A percentile compares a stretch with the other conserved stretches of the same genome.
Evolutionary conservation across 2,797 vertebrate species (phyloP).

Genomic region (Threskiornis aethiopicus): DNA sequence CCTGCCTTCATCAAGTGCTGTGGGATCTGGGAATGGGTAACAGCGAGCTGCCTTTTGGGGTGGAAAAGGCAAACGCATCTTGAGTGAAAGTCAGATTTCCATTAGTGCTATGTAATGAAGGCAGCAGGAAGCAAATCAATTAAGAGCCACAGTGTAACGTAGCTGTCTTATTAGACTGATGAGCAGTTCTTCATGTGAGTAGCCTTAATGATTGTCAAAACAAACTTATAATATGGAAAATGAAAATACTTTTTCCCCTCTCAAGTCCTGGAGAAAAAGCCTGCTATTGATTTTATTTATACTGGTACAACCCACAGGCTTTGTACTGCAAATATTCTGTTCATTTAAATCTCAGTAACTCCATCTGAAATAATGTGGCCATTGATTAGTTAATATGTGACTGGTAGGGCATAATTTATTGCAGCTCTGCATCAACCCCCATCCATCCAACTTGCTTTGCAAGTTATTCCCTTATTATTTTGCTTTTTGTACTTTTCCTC

Average conservation of each 20-base stretch:
- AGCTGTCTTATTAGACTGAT: slow-evolving; percentile 43
- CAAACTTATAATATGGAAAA: slow-evolving; percentile 53
- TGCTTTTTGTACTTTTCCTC: not conserved
- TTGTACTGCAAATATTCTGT: slow-evolving; percentile 8
- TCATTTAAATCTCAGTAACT: slow-evolving; percentile 13
- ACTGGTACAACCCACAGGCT: not conserved
- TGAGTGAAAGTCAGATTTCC: slow-evolving; percentile 45
- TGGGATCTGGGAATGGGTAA: not conserved
- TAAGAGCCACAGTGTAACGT: slow-evolving; percentile 35
- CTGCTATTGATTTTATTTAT: slow-evolving; percentile 16
- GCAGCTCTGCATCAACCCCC: not conserved
- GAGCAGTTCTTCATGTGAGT: slow-evolving; percentile 27
- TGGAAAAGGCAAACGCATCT: slow-evolving; percentile 11
- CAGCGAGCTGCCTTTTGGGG: slow-evolving; percentile 8
- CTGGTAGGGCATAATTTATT: not conserved
- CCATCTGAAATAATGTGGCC: not conserved
- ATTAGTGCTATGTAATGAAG: slow-evolving; percentile 51
- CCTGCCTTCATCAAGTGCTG: not conserved
- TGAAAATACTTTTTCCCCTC: slow-evolving; percentile 38
- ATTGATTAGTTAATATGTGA: slow-evolving; percentile 29
- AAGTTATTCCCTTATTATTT: not conserved
- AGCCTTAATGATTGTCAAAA: slow-evolving; percentile 52
- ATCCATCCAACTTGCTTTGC: not conserved
- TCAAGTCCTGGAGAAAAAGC: slow-evolving; percentile 11
- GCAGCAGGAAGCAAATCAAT: slow-evolving; percentile 56